These are phyloP conservation scores for Merops nubicus DNA, from an alignment of 2,113 vertebrate species.

Conservation along the genomic window DNA sequence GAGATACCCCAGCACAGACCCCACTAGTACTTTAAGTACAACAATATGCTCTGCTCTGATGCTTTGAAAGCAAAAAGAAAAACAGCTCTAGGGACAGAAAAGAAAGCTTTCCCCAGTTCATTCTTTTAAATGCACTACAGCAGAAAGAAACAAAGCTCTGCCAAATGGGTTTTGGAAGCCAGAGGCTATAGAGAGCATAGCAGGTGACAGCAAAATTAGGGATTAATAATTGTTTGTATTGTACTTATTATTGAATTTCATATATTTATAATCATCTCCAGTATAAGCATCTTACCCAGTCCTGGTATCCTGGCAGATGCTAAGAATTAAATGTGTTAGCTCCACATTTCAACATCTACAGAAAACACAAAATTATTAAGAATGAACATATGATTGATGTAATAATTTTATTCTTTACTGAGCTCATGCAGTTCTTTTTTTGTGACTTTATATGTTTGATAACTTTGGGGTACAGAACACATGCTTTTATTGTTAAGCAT, in stretches of 20 bases:
- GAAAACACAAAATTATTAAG: not conserved
- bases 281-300: not conserved
- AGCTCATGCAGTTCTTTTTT: not conserved
- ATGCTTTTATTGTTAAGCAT: not conserved
- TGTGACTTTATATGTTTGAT: not conserved
- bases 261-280: conserved; percentile 3
- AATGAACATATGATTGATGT: not conserved
- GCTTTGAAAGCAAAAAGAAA: not conserved
- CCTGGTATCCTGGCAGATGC: not conserved
- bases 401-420: not conserved
- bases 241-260: not conserved
- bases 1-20: not conserved
- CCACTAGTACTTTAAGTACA: not conserved
- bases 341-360: not conserved
- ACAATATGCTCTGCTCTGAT: not conserved
- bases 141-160: no score
- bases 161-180: no score
- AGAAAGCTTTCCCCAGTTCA: not conserved
- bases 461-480: not conserved
- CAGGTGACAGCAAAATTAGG: no score
- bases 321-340: not conserved
- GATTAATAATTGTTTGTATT: no score
- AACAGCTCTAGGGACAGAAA: not conserved
- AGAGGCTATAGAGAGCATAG: no score
- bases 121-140: no score